phyloP scores from a whole-genome alignment of 2,888 invertebrate genomes.

The Malacosoma neustria region DNA sequence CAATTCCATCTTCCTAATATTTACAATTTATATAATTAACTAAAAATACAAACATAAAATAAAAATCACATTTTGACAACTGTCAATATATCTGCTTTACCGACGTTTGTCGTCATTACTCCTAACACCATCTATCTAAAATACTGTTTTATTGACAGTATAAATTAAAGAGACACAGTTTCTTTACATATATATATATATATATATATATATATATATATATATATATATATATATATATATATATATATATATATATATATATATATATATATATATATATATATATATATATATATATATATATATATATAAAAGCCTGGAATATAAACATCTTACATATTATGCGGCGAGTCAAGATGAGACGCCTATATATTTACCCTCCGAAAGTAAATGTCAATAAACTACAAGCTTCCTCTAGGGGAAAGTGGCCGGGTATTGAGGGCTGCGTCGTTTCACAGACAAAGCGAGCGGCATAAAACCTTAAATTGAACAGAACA shows the following conservation, averaged over 20 bases:
- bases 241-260: background rate
- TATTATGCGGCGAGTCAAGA: slow-evolving; percentile 27
- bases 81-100: too few species aligned
- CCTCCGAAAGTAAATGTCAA: slow-evolving; percentile 70
- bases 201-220: background rate
- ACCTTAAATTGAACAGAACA: background rate
- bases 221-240: background rate
- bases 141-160: too few species aligned
- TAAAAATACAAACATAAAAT: too few species aligned
- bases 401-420: slow-evolving; percentile 53
- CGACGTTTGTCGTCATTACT: too few species aligned
- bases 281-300: background rate
- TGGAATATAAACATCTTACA: slow-evolving; percentile 7
- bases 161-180: too few species aligned
- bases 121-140: too few species aligned
- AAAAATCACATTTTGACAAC: too few species aligned
- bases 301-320: background rate
- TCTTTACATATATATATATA: too few species aligned
- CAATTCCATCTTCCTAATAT: too few species aligned
- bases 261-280: slow-evolving; percentile 5
- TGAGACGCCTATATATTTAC: slow-evolving; percentile 54
- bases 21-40: too few species aligned
- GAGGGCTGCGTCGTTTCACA: slow-evolving; percentile 39
- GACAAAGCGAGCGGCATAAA: background rate
- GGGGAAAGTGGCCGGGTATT: slow-evolving; percentile 46